Evolutionary conservation across 2,797 vertebrate species (phyloP).

Genomic region (Muscicapa comitata): DNA sequence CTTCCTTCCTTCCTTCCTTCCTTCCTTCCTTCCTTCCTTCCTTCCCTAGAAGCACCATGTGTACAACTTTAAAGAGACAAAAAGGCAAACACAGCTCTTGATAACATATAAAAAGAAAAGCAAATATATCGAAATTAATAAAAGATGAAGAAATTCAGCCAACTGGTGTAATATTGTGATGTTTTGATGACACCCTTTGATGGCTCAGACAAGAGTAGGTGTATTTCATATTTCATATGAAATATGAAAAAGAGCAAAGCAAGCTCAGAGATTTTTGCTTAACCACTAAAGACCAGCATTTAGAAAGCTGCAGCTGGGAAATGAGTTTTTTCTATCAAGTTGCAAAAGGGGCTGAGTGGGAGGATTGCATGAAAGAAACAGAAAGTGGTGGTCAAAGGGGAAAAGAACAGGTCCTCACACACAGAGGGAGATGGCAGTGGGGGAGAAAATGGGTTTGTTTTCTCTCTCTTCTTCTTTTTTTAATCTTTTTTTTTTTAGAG

Average conservation of each 20-base stretch:
- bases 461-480: neutral
- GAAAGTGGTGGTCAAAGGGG: neutral
- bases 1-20: neutral
- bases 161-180: neutral
- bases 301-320: conserved; percentile 19
- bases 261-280: neutral
- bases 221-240: neutral
- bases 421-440: neutral
- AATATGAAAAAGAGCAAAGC: neutral
- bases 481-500: neutral
- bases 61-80: neutral
- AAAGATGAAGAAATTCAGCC: conserved; percentile 3
- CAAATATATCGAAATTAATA: neutral
- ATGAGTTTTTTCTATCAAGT: neutral
- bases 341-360: conserved; percentile 22
- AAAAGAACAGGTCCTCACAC: neutral
- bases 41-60: neutral
- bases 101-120: neutral
- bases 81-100: neutral
- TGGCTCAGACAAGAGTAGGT: neutral
- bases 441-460: neutral
- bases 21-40: neutral
- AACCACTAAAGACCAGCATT: neutral
- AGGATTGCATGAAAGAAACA: conserved; percentile 8
- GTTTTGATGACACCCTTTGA: neutral